Base-by-base conservation (phyloP, 2,113 vertebrate species). In the Piaya cayana region DNA sequence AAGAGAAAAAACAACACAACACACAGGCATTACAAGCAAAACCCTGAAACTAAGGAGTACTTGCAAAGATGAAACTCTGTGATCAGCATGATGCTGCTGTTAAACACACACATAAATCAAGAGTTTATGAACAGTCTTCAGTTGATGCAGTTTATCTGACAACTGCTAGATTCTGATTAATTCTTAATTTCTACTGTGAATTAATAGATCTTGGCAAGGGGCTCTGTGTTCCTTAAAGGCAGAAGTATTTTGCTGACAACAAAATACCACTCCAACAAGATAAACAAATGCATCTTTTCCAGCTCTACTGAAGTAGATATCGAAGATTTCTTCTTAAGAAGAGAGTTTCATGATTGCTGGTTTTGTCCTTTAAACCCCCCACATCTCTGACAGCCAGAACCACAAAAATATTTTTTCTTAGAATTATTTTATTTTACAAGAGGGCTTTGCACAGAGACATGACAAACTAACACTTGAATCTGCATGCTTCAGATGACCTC, bases 371-470 rank as follows among this genome's bases (percentile, higher is more conserved):
- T 39, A 80, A 43, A 47, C 86, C 43, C 53, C 32, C 25, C 26
- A n/a, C 37, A 80, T 16, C 45, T 43, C 43, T 56, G 42, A 59
- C 82, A 86, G 64, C 26, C 58, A 92, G 55, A 95, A 63, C 26
- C 77, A 76, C 83, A 96, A 81, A 93, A 94, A 89, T 36, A 83
- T 36, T n/a, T 92, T 83, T 79, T 53, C 71, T 92, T 85, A 71
- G 68, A 84, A 91, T 64, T 3, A 18, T 20, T 95, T 96, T 80
- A 91, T 88, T 95, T 95, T 89, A 88, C 68, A 93, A 94, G 87
- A 88, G 39, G 45, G 42, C 93, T 92, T 86, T 76, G 64, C 86
- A 87, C 55, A 81, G 37, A 72, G 86, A 82, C 45, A 36, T 10
- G 64, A 94, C 87, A 86, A 82, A 78, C 52, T 81, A 88, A 62